A percentile compares a stretch with the other conserved stretches of the same genome.
Evolutionary conservation across 2,797 vertebrate species (phyloP).

Genomic region (Heterohyrax brucei): DNA sequence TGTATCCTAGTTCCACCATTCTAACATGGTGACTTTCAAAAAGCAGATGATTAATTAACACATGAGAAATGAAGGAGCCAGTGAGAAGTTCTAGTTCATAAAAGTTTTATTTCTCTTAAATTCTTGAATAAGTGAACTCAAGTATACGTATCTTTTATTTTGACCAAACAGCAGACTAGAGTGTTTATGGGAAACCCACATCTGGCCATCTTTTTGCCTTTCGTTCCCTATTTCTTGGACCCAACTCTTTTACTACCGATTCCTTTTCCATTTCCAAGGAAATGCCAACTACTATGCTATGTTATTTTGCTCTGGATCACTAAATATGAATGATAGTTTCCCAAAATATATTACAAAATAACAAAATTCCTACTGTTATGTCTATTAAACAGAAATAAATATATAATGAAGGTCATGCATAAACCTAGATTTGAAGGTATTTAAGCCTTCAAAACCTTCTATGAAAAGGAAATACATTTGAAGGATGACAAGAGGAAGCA

Average conservation of each 20-base stretch:
- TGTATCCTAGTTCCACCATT: slow-evolving; percentile 26
- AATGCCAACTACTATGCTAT: not conserved
- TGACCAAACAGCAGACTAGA: slow-evolving; percentile 51
- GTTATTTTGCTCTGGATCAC: slow-evolving; percentile 40
- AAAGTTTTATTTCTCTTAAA: slow-evolving; percentile 72
- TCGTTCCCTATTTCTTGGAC: not conserved
- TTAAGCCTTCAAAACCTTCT: not conserved
- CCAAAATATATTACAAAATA: slow-evolving; percentile 22
- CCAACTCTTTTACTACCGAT: not conserved
- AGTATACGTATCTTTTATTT: slow-evolving; percentile 58
- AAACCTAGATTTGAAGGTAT: slow-evolving; percentile 47
- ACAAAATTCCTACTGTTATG: not conserved
- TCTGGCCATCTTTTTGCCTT: not conserved
- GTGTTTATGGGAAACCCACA: not conserved
- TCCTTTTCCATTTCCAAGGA: slow-evolving; percentile 2
- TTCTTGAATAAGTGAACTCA: slow-evolving; percentile 59
- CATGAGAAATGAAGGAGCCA: slow-evolving; percentile 56
- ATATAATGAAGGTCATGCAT: not conserved
- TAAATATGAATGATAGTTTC: not conserved
- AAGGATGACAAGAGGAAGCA: not conserved
- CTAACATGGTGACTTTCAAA: slow-evolving; percentile 48
- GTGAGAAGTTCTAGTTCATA: slow-evolving; percentile 13
- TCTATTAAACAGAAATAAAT: not conserved
- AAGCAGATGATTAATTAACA: slow-evolving; percentile 40
- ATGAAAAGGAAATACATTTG: slow-evolving; percentile 8